Base-by-base conservation (phyloP, 2,888 invertebrate species). In the Lingula anatina region DNA sequence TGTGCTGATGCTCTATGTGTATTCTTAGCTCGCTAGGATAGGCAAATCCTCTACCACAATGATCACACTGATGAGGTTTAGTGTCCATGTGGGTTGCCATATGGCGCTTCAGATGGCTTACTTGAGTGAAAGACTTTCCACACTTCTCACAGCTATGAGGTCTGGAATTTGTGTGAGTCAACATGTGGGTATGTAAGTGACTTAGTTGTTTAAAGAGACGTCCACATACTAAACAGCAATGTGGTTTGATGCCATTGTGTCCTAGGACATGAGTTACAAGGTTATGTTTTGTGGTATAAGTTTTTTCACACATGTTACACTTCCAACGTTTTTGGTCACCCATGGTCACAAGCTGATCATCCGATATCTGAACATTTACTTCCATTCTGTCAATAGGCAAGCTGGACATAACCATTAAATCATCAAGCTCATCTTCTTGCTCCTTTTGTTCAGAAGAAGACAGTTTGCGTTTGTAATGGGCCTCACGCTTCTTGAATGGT, bases 271-370 rank as follows among this genome's bases (percentile, higher is more conserved):
- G 76, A 31, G 71, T 70, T 4, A 75, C 68, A 25, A 76, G 62
- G 50, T 75, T 75, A 56, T 75, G 73, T 48, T 73, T 75, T 9
- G 75, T 73, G 3, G 73, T 71, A 60, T 75, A 76, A 5, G 68
- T 68, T 54, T 75, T 75, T 5, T 66, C 61, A 58, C 76, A 76
- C 44, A 66, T 44, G 28, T 65, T 60, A 57, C 76, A 76, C 47
- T 68, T 69, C 75, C 75, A 76, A 15, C 71, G 61, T 49, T 70
- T 73, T 28, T 64, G 60, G 39, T 69, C 68, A n/a, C 70, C 70
- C 24, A 65, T 63, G 15, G 64, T 55, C 2, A 72, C 54, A 51
- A 62, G 68, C 55, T 75, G 74, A 20, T 63, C 61, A 47, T 75
- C 71, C 31, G 70, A 69, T 38, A 76, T 70, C 18, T 64, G 61